Evolutionary conservation across 1,140 invertebrate genomes (phyloP).

Genomic region (Drosophila persimilis): DNA sequence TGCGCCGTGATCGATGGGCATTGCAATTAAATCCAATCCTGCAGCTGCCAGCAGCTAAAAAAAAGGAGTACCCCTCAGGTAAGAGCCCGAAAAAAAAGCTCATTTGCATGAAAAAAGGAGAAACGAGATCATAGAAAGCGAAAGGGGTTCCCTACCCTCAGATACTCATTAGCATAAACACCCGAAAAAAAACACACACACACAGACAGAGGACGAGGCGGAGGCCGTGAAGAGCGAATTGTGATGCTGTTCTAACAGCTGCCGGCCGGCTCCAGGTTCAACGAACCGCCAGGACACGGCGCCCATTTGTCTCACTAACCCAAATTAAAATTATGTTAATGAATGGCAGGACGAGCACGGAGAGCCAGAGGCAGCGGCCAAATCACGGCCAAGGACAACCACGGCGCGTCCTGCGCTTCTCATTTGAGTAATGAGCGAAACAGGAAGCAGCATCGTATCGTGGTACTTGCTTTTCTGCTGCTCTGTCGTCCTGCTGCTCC

Average conservation of each 20-base stretch:
- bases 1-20: conserved; percentile 27
- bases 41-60: conserved; percentile 30
- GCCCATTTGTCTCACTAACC: conserved; percentile 80
- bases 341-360: conserved; percentile 52
- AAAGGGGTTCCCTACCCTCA: conserved; percentile 56
- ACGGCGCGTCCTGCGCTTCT: conserved; percentile 62
- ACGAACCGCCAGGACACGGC: conserved; percentile 46
- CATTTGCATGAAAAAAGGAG: conserved; percentile 75
- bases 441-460: conserved; percentile 20
- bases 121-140: conserved; percentile 46
- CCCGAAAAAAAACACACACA: conserved; percentile 28
- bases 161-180: conserved; percentile 76
- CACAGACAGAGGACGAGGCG: too few species aligned
- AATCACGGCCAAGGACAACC: conserved; percentile 82
- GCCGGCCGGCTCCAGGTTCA: conserved; percentile 56
- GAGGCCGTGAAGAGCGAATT: conserved; percentile 27
- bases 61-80: conserved; percentile 50
- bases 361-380: conserved; percentile 34
- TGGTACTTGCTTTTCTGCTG: conserved; percentile 28
- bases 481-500: conserved; percentile 53
- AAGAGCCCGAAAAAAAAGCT: conserved; percentile 56
- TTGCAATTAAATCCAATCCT: conserved; percentile 68
- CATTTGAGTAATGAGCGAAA: conserved; percentile 74
- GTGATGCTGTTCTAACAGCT: conserved; percentile 71
- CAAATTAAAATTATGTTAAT: conserved; percentile 83